phyloP scores from a whole-genome alignment of 2,113 vertebrate genomes.

The Cinclus mexicanus region DNA sequence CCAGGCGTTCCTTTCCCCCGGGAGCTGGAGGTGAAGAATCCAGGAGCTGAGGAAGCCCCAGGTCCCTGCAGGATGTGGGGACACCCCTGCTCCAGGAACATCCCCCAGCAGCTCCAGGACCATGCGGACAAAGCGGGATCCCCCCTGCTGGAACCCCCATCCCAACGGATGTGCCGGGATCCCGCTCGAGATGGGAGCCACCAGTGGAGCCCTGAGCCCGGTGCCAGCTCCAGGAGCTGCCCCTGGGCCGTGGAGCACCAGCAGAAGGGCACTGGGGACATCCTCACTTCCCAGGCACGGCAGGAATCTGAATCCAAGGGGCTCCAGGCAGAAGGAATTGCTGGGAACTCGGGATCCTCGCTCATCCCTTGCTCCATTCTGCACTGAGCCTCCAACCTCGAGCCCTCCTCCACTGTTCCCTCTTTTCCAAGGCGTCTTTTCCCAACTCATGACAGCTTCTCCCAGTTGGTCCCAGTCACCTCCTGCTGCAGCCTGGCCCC shows the following conservation, averaged over 20 bases:
- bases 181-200: accelerated
- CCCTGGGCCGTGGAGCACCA: accelerated
- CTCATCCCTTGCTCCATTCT: accelerated
- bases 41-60: background rate
- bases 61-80: accelerated
- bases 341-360: accelerated
- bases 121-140: accelerated
- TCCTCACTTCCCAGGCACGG: background rate
- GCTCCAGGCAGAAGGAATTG: background rate
- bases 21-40: background rate
- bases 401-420: background rate
- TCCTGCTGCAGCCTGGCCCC: accelerated
- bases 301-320: background rate
- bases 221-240: background rate
- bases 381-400: background rate
- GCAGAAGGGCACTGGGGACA: background rate
- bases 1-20: background rate
- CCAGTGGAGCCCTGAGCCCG: accelerated
- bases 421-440: background rate
- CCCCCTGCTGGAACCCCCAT: accelerated
- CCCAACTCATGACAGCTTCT: background rate
- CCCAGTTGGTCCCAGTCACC: background rate
- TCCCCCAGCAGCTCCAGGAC: background rate
- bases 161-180: accelerated
- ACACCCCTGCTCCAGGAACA: background rate